Evolutionary conservation across 1,140 invertebrate genomes (phyloP), one percentile per base, ranked within the genome.

Genomic region (Coptotermes formosanus): DNA sequence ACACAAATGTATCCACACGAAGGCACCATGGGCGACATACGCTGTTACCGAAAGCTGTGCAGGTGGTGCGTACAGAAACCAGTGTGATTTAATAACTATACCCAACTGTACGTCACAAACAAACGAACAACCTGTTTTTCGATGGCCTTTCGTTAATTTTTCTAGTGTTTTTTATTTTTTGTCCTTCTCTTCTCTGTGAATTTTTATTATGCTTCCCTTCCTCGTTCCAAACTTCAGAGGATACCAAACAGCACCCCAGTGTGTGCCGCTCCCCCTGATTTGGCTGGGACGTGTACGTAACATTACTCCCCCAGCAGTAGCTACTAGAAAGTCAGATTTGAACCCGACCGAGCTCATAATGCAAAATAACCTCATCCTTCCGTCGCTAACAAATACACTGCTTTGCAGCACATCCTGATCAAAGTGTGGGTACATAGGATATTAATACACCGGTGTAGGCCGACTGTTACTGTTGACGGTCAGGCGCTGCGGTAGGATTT

Each of bases 241-340:
- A 48, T 48, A 48, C 45, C 45, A 48, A 48, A 16, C 16, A 19
- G 14, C 21, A 21, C 19, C 19, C 14, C 52, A n/a, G 8, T 75
- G n/a, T 30, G 64, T 25, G 64, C 64, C 64, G n/a, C 64, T 75
- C 64, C 64, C 64, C 64, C 6, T 30, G 64, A 75, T 75, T 75
- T 75, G 64, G n/a, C n/a, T 75, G 25, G 64, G 64, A 12, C n/a
- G 30, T 75, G 64, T 30, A 75, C n/a, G 64, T 75, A 75, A 75
- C 64, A 75, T 30, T 75, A 75, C 64, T 75, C 14, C 64, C n/a
- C 64, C 25, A 16, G 3, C 52, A 25, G 64, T n/a, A 75, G 64
- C 64, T 75, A 75, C 64, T 75, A 75, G 64, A 75, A 75, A 75
- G 64, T 75, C 64, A 75, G 64, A 75, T 75, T 75, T 75, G 25